These are phyloP conservation scores for Palythoa grandis DNA, from an alignment of 92 coral and sea anemone species.

Conservation along the genomic window DNA sequence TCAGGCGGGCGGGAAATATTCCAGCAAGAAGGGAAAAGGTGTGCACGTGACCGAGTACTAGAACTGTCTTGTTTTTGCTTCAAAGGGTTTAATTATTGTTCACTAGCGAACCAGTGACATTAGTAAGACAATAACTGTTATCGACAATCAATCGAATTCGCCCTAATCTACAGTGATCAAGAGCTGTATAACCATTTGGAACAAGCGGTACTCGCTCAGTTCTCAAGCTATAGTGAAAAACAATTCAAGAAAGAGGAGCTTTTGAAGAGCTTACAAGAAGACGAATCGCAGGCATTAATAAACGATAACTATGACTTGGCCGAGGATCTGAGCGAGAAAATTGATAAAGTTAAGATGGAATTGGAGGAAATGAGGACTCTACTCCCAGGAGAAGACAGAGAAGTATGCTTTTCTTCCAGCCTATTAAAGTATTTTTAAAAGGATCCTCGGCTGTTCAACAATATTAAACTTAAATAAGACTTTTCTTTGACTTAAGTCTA, in stretches of 20 bases:
- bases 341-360: conserved; percentile 66
- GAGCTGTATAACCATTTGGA: conserved; percentile 44
- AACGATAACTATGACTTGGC: conserved; percentile 93
- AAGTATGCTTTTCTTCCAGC: conserved; percentile 54
- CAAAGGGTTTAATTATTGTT: background rate
- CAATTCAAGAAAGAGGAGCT: conserved; percentile 57
- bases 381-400: conserved; percentile 68
- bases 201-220: conserved; percentile 44
- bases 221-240: conserved; percentile 47
- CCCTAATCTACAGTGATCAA: conserved; percentile 41
- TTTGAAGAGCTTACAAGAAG: conserved; percentile 54
- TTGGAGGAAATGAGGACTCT: conserved; percentile 56
- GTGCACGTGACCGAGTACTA: background rate
- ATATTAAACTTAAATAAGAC: no score
- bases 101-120: background rate
- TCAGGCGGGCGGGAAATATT: background rate
- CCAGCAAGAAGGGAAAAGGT: background rate
- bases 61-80: background rate
- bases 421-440: no score
- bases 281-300: conserved; percentile 78
- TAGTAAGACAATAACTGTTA: background rate
- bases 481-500: no score
- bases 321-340: conserved; percentile 74
- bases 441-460: no score
- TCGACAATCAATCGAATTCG: background rate